Percentiles rank a stretch among this genome's conserved stretches.
These are phyloP conservation scores for Lepus oiostolus DNA, from an alignment of 2,797 vertebrate species.

Conservation along the genomic window DNA sequence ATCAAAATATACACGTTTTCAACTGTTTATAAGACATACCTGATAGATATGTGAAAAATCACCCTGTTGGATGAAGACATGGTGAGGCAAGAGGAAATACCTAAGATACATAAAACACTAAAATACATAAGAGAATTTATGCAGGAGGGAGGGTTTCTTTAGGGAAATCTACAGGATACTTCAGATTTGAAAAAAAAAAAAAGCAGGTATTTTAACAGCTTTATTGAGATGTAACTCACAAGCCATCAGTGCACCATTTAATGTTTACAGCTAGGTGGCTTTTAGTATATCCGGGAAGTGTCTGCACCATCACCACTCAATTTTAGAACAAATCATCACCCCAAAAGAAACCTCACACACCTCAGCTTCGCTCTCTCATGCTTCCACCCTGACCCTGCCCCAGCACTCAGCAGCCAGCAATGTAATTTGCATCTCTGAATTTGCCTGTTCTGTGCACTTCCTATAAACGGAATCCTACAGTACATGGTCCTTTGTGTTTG, in stretches of 20 bases:
- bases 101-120: not conserved
- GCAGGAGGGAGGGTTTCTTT: not conserved
- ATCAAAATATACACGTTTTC: slow-evolving; percentile 36
- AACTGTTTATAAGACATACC: not conserved
- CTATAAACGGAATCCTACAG: not conserved
- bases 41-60: slow-evolving; percentile 53
- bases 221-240: slow-evolving; percentile 34
- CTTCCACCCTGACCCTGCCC: not conserved
- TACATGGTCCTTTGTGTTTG: not conserved
- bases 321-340: slow-evolving; percentile 17
- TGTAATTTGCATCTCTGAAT: not conserved
- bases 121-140: not conserved
- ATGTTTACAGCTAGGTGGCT: not conserved
- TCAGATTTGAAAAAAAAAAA: slow-evolving; percentile 28
- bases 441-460: not conserved
- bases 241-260: not conserved
- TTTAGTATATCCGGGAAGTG: not conserved
- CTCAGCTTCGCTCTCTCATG: not conserved
- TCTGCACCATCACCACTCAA: not conserved
- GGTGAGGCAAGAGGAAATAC: not conserved
- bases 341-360: not conserved
- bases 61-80: not conserved
- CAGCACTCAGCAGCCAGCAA: not conserved
- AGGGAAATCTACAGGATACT: not conserved
- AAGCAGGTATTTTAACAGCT: not conserved